Conservation (phyloP, 2,888 invertebrate genomes). For the Acanthococcus lagerstroemiae region DNA sequence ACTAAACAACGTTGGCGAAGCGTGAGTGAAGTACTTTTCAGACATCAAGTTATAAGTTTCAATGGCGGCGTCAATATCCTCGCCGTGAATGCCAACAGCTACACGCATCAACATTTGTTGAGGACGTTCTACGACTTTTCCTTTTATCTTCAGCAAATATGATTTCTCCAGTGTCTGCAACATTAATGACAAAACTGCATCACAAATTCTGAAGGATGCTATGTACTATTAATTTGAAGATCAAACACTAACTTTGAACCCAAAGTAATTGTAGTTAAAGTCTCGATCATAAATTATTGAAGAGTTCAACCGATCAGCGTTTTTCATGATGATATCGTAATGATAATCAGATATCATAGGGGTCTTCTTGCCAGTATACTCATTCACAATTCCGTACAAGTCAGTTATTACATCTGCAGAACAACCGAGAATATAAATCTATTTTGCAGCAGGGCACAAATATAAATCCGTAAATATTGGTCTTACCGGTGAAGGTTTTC, state of each 20-base stretch:
- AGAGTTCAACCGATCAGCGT: slow-evolving; percentile 85
- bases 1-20: slow-evolving; percentile 93
- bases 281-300: slow-evolving; percentile 95
- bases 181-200: no score
- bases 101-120: slow-evolving; percentile 99
- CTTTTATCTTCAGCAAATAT: slow-evolving; percentile 82
- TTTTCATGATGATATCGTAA: slow-evolving; percentile 67
- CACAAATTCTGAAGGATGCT: background rate
- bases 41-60: slow-evolving; percentile 93
- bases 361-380: slow-evolving; percentile 56
- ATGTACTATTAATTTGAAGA: background rate
- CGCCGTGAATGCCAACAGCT: slow-evolving; percentile 88
- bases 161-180: slow-evolving; percentile 79
- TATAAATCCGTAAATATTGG: no score
- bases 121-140: slow-evolving; percentile 88
- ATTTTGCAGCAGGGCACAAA: slow-evolving; percentile 7
- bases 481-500: slow-evolving; percentile 78
- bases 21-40: slow-evolving; percentile 93
- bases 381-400: slow-evolving; percentile 65
- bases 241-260: slow-evolving; percentile 60
- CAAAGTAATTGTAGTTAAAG: slow-evolving; percentile 95
- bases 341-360: slow-evolving; percentile 83
- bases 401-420: slow-evolving; percentile 65
- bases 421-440: background rate
- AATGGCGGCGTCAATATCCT: slow-evolving; percentile 83